A percentile compares a stretch with the other conserved stretches of the same genome.
These are phyloP conservation scores for Tillus elongatus DNA, from an alignment of 2,888 invertebrate genomes.

Conservation along the genomic window DNA sequence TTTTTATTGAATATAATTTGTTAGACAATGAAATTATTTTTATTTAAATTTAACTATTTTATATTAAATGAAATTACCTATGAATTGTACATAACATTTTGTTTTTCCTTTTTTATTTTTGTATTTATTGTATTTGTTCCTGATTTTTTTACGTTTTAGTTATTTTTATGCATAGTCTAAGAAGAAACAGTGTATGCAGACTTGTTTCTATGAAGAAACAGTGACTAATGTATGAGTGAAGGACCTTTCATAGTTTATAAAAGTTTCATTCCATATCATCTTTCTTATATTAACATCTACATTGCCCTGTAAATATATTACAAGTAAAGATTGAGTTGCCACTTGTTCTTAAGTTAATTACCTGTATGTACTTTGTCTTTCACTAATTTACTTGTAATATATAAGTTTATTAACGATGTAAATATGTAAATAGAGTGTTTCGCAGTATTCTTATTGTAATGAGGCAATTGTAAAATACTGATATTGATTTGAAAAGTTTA, in stretches of 20 bases:
- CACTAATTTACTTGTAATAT: conserved; percentile 13
- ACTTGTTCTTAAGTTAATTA: conserved; percentile 6
- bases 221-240: too few relatives aligned
- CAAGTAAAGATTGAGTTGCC: conserved; percentile 4
- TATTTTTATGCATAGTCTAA: conserved; percentile 15
- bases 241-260: too few relatives aligned
- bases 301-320: too few relatives aligned
- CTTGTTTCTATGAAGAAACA: too few relatives aligned
- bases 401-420: conserved; percentile 25
- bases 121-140: conserved; percentile 43
- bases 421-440: conserved; percentile 33
- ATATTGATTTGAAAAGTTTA: too few relatives aligned
- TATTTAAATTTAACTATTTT: conserved; percentile 29
- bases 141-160: conserved; percentile 33
- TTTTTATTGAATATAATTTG: conserved; percentile 34
- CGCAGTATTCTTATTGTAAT: conserved; percentile 27
- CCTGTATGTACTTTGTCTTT: conserved; percentile 3
- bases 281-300: too few relatives aligned
- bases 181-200: too few relatives aligned
- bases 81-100: conserved; percentile 36
- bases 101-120: conserved; percentile 34
- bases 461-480: conserved; percentile 18
- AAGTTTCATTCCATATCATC: too few relatives aligned
- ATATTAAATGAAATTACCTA: conserved; percentile 26
- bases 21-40: conserved; percentile 37